Conservation (phyloP, 2,888 invertebrate species). For the Ecliptopera silaceata region DNA sequence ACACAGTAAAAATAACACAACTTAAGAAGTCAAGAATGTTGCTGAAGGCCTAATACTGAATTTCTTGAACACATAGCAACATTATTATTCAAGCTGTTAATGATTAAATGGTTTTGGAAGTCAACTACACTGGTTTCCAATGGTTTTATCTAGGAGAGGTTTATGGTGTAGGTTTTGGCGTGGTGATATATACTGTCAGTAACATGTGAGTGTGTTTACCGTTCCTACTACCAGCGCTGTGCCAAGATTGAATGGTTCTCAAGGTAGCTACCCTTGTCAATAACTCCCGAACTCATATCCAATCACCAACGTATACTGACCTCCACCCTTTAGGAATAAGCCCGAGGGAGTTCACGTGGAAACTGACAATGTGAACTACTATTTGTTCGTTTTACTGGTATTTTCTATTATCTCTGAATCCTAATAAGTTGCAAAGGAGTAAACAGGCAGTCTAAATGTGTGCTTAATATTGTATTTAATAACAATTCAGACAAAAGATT, state of each 20-base stretch:
- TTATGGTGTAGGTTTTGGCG: no score
- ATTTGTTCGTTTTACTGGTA: neutral
- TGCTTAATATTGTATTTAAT: no score
- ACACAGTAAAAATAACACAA: neutral
- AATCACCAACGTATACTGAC: conserved; percentile 19
- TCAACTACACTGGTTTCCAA: no score
- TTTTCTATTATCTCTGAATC: neutral
- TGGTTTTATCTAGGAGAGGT: no score
- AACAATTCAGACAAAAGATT: no score
- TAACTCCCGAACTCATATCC: conserved; percentile 30
- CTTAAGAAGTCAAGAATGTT: no score
- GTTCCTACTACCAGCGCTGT: neutral
- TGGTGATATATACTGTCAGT: no score
- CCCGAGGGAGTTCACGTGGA: neutral
- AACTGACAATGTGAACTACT: neutral
- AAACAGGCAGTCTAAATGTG: no score
- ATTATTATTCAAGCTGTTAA: no score
- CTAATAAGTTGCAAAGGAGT: neutral
- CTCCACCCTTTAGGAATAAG: conserved; percentile 6
- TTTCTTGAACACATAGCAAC: no score
- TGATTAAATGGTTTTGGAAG: no score
- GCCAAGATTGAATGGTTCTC: conserved; percentile 35
- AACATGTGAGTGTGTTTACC: conserved; percentile 1
- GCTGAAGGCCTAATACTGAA: no score
- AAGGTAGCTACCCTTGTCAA: conserved; percentile 38